Percentiles rank a stretch among this genome's conserved stretches.
Conservation (phyloP, 2,113 vertebrate genomes). For the Seriola rivoliana region DNA sequence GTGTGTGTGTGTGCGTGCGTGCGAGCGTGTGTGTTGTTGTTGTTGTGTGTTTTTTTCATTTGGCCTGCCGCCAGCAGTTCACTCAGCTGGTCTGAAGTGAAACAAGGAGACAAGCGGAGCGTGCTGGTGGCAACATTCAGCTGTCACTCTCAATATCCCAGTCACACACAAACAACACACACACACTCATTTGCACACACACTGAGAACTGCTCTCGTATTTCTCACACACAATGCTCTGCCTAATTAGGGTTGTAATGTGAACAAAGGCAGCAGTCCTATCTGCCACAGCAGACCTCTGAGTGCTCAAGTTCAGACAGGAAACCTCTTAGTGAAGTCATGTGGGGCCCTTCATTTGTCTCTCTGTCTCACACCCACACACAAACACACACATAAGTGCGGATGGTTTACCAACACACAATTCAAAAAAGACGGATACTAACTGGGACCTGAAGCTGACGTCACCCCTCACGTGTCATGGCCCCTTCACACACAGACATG, state of each 20-base stretch:
- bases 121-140: constrained; percentile 61
- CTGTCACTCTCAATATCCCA: constrained; percentile 71
- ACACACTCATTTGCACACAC: neutral
- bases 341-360: constrained; percentile 40
- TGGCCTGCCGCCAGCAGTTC: constrained; percentile 61
- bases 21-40: constrained; percentile 16
- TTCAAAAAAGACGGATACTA: constrained; percentile 1
- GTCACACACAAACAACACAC: constrained; percentile 38
- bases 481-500: neutral
- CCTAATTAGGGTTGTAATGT: constrained; percentile 83
- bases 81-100: constrained; percentile 59
- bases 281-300: constrained; percentile 71
- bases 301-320: constrained; percentile 56
- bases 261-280: constrained; percentile 77
- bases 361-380: neutral
- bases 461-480: neutral
- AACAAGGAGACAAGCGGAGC: constrained; percentile 61
- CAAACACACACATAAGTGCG: constrained; percentile 1
- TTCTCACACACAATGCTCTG: constrained; percentile 76
- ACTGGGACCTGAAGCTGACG: neutral
- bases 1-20: constrained; percentile 48
- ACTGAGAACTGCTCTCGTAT: constrained; percentile 56
- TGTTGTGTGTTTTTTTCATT: constrained; percentile 50
- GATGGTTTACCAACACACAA: constrained; percentile 3
- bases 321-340: constrained; percentile 62